Evolutionary conservation across 2,888 invertebrate genomes (phyloP), one percentile per base, ranked within the genome.

Genomic region (Alsophila aescularia): DNA sequence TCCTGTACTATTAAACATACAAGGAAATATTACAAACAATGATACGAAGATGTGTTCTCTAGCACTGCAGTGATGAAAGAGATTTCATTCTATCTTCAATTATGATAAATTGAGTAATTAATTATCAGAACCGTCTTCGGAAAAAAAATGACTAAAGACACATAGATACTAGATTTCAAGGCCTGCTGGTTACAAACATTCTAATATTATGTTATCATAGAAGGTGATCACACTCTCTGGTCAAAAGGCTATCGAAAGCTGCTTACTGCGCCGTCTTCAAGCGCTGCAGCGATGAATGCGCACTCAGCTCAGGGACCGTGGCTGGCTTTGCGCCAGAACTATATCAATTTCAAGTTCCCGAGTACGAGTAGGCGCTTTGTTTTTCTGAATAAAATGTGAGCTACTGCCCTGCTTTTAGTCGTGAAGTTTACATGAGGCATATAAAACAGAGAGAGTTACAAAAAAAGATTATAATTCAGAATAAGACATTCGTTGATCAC

Each of bases 261-360:
- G 63, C 52, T 52, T 56, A 48, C 56, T 37, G 47, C 10, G 51
- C 45, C 45, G 27, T 51, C 59, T 53, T 61, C 44, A 58, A 55
- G 60, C 18, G 52, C 55, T 49, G 56, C 48, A 42, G 52, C 31
- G 51, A 37, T 52, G 44, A 55, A 60, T 48, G 56, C 52, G 48
- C 54, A 53, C 61, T 45, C 51, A 54, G 52, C 61, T 45, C 51
- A 54, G 52, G 40, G 54, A 50, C 55, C 54, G 58, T 60, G 4
- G 32, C 32, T 66, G 66, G 66, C 66, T 12, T 24, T 15, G 7
- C 21, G 66, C 66, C 66, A 66, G 52, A 47, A 43, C 59, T 45
- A 37, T 62, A 65, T 65, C 65, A 60, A 60, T 61, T 62, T 59
- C 40, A 61, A 65, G 59, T 58, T 50, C 42, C 44, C 44, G 27